A percentile compares a stretch with the other conserved stretches of the same genome.
phyloP scores from a whole-genome alignment of 64 coral and sea anemone genomes.

The Porites lutea region DNA sequence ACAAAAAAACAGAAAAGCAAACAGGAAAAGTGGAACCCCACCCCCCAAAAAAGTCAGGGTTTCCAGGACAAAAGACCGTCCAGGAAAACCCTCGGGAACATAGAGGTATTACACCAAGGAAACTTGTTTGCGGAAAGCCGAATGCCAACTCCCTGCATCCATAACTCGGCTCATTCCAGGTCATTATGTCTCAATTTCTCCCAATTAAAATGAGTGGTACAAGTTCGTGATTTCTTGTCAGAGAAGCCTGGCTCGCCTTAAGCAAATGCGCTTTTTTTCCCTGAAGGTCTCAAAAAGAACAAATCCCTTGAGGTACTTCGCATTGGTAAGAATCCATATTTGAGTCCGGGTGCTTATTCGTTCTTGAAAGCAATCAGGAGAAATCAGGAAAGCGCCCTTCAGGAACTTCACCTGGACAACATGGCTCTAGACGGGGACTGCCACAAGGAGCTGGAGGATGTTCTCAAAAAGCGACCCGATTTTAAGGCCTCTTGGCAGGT shows the following conservation, averaged over 20 bases:
- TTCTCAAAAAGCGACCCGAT: constrained; percentile 10
- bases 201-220: no score
- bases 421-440: constrained; percentile 39
- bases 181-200: no score
- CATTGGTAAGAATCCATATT: constrained; percentile 40
- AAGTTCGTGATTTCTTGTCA: no score
- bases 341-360: constrained; percentile 9
- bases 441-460: constrained; percentile 25
- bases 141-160: no score
- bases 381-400: constrained; percentile 16
- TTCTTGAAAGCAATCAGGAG: constrained; percentile 23
- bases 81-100: no score
- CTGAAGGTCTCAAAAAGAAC: neutral
- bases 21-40: no score
- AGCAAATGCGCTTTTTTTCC: neutral
- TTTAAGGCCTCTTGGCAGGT: constrained; percentile 14
- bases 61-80: no score
- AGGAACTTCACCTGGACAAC: constrained; percentile 18
- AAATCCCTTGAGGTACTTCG: constrained; percentile 7
- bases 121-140: no score
- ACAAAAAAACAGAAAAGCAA: no score
- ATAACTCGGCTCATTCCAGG: no score
- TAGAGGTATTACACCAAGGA: no score
- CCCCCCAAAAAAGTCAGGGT: no score
- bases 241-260: neutral